phyloP scores from a whole-genome alignment of 2,888 invertebrate genomes.

The Temnothorax ravouxi region DNA sequence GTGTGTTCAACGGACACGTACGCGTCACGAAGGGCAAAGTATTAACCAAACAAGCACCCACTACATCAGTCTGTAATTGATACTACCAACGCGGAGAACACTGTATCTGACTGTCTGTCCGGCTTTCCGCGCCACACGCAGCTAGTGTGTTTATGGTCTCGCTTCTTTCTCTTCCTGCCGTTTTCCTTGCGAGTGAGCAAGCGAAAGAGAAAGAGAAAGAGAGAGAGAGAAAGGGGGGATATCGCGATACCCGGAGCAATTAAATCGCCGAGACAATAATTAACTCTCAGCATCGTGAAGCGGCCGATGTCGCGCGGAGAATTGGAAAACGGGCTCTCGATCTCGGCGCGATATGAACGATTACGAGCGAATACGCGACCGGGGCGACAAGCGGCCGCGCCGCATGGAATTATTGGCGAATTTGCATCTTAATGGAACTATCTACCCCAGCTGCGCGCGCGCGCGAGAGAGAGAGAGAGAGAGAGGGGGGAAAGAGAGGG shows the following conservation, averaged over 20 bases:
- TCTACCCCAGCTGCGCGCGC: conserved; percentile 71
- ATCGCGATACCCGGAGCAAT: conserved; percentile 80
- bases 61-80: conserved; percentile 71
- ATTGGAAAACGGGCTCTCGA: conserved; percentile 81
- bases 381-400: conserved; percentile 80
- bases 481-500: not conserved
- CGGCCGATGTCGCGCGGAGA: conserved; percentile 78
- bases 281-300: conserved; percentile 80
- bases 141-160: conserved; percentile 63
- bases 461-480: not conserved
- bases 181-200: not conserved
- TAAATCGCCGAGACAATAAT: conserved; percentile 84
- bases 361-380: conserved; percentile 72
- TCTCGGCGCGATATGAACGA: conserved; percentile 68
- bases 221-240: conserved; percentile 45
- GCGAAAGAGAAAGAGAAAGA: conserved; percentile 19
- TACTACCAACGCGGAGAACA: conserved; percentile 69
- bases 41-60: conserved; percentile 63
- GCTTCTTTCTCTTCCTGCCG: conserved; percentile 18
- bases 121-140: conserved; percentile 68
- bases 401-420: conserved; percentile 84
- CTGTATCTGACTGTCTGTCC: conserved; percentile 29
- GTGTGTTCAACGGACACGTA: conserved; percentile 50
- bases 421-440: conserved; percentile 86
- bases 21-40: conserved; percentile 25